phyloP scores from a whole-genome alignment of 2,888 invertebrate genomes.

The Dolomedes plantarius region DNA sequence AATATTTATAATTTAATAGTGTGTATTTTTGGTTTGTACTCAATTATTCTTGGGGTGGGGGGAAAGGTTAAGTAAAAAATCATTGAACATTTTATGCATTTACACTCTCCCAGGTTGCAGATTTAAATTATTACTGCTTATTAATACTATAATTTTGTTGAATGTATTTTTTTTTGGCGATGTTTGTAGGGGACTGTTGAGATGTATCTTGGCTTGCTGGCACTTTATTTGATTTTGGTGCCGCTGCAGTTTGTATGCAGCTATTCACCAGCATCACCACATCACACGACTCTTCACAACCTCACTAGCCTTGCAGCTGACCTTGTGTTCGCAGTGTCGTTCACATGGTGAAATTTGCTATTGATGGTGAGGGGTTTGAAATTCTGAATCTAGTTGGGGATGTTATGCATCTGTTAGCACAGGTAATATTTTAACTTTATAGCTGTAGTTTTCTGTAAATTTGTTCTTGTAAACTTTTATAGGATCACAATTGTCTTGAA shows the following conservation, averaged over 20 bases:
- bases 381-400: conserved; percentile 91
- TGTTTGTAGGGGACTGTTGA: conserved; percentile 89
- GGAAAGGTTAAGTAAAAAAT: too few species aligned
- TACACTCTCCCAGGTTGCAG: too few species aligned
- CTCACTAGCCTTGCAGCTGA: conserved; percentile 89
- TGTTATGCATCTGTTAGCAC: conserved; percentile 92
- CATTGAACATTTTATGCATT: too few species aligned
- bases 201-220: conserved; percentile 90
- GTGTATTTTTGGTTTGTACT: too few species aligned
- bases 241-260: conserved; percentile 94
- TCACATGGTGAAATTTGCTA: conserved; percentile 91
- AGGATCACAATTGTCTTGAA: too few species aligned
- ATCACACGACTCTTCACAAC: conserved; percentile 93
- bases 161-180: too few species aligned
- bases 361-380: conserved; percentile 91
- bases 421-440: conserved; percentile 80
- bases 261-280: conserved; percentile 88
- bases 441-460: too few species aligned
- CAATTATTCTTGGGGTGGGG: too few species aligned
- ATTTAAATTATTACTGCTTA: too few species aligned
- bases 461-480: too few species aligned
- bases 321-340: conserved; percentile 92
- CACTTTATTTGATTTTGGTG: conserved; percentile 88
- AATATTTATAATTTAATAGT: too few species aligned
- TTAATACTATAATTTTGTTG: too few species aligned